These are phyloP conservation scores for Microctonus brassicae DNA, from an alignment of 2,888 invertebrate genomes.

Conservation along the genomic window DNA sequence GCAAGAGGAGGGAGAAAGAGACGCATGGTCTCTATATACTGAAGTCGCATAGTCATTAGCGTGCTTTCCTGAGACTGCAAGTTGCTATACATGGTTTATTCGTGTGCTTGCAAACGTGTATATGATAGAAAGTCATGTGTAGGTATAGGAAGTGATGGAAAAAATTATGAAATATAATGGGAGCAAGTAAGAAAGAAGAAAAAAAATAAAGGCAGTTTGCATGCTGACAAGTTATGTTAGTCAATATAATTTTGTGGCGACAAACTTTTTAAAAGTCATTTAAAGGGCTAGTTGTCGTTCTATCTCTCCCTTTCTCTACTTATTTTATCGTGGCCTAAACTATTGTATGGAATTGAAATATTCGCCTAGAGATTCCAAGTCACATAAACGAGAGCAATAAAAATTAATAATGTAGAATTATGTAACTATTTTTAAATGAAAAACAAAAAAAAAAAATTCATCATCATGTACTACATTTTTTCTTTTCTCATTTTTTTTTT, in stretches of 20 bases:
- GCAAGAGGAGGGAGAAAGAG: background rate
- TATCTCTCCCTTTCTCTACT: background rate
- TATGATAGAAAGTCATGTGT: slow-evolving; percentile 13
- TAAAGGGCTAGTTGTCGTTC: background rate
- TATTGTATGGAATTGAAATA: slow-evolving; percentile 16
- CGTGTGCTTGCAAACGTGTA: background rate
- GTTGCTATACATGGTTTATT: slow-evolving; percentile 15
- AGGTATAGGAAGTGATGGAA: slow-evolving; percentile 30
- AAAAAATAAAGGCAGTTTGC: slow-evolving; percentile 16
- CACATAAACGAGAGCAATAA: background rate
- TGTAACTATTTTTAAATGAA: background rate
- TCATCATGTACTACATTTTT: background rate
- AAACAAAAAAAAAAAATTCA: background rate
- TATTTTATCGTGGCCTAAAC: background rate
- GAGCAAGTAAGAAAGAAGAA: slow-evolving; percentile 8
- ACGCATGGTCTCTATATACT: slow-evolving; percentile 6
- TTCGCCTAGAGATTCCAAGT: background rate
- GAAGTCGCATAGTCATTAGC: slow-evolving; percentile 41
- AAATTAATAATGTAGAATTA: background rate
- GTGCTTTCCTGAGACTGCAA: slow-evolving; percentile 5
- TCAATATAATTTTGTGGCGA: slow-evolving; percentile 31
- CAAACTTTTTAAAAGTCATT: slow-evolving; percentile 28
- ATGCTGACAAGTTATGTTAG: slow-evolving; percentile 26
- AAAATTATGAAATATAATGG: slow-evolving; percentile 24
- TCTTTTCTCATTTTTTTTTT: background rate